These are phyloP conservation scores for Gryllus longicercus DNA, from an alignment of 2,888 invertebrate genomes.

Conservation along the genomic window DNA sequence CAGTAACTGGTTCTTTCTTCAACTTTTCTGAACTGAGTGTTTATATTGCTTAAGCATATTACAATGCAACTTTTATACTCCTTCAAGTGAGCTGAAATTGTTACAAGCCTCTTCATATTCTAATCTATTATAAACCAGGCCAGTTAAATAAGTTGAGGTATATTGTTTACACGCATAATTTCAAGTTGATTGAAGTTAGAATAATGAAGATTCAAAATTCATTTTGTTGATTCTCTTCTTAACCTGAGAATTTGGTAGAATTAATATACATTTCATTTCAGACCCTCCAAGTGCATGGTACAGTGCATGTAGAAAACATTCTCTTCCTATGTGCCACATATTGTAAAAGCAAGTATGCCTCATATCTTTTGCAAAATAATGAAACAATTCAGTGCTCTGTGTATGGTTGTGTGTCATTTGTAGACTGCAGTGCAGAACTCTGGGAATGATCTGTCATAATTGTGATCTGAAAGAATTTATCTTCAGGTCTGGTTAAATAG, in stretches of 20 bases:
- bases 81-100: constrained; percentile 10
- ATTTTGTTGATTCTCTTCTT: neutral
- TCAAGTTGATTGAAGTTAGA: neutral
- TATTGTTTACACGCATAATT: neutral
- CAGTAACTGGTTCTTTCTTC: neutral
- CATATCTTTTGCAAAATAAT: constrained; percentile 17
- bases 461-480: neutral
- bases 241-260: neutral
- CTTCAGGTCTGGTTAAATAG: no score
- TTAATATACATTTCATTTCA: neutral
- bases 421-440: neutral
- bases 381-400: constrained; percentile 10
- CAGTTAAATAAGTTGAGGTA: neutral
- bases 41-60: neutral
- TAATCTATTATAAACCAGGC: neutral
- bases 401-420: neutral
- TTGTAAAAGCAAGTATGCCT: constrained; percentile 11
- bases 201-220: neutral
- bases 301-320: neutral
- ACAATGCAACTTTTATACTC: constrained; percentile 9
- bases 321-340: constrained; percentile 7
- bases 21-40: constrained; percentile 17
- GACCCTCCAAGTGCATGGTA: constrained; percentile 2
- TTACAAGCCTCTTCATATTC: constrained; percentile 1
- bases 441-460: neutral